phyloP scores from a whole-genome alignment of 2,888 invertebrate genomes.

The Aphidius colemani region DNA sequence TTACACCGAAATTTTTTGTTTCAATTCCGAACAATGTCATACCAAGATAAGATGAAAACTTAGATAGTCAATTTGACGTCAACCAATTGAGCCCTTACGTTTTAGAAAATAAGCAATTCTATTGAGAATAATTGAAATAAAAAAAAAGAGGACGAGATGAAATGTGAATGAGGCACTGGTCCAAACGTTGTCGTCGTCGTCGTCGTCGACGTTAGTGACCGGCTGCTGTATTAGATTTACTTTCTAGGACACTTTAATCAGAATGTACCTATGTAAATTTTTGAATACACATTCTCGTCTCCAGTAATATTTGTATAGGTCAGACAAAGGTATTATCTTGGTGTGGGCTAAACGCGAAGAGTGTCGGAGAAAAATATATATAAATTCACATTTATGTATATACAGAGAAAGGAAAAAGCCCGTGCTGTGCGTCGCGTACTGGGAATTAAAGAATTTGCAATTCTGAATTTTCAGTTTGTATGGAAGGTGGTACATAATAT shows the following conservation, averaged over 20 bases:
- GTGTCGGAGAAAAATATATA: slow-evolving; percentile 8
- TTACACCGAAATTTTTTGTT: slow-evolving; percentile 49
- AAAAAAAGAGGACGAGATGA: slow-evolving; percentile 13
- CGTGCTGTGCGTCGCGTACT: slow-evolving; percentile 42
- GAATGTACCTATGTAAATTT: slow-evolving; percentile 62
- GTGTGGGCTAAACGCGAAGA: slow-evolving; percentile 36
- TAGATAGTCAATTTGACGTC: too few relatives aligned
- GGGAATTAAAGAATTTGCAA: slow-evolving; percentile 61
- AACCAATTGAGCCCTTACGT: too few relatives aligned
- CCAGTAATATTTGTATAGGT: slow-evolving; percentile 59
- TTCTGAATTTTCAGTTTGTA: slow-evolving; percentile 49
- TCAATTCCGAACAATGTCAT: slow-evolving; percentile 46
- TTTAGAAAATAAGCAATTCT: too few relatives aligned
- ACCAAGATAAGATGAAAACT: too few relatives aligned
- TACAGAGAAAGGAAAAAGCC: slow-evolving; percentile 28
- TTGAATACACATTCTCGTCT: slow-evolving; percentile 58
- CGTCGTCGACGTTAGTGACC: slow-evolving; percentile 31
- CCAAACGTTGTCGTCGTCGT: slow-evolving; percentile 8
- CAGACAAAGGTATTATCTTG: slow-evolving; percentile 58
- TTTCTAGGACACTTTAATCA: slow-evolving; percentile 61
- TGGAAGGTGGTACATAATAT: neutral
- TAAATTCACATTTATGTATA: slow-evolving; percentile 6
- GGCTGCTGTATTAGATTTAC: slow-evolving; percentile 58
- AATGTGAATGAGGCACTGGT: neutral
- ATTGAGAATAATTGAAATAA: slow-evolving; percentile 15